These are phyloP conservation scores for Chloroceryle aenea DNA, from an alignment of 2,113 vertebrate species.

Conservation along the genomic window DNA sequence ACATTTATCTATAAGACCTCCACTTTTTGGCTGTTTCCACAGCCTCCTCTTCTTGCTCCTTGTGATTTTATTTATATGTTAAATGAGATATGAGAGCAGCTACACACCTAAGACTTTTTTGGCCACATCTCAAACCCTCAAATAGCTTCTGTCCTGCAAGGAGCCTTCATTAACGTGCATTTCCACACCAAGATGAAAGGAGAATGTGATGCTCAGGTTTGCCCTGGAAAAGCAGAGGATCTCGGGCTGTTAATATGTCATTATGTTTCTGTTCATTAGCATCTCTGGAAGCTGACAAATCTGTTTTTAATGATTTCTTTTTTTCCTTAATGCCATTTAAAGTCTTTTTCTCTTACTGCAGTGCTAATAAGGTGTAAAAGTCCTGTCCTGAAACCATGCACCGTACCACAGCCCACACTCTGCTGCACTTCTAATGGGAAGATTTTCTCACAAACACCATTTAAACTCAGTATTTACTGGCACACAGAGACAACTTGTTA, in stretches of 20 bases:
- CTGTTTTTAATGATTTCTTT: conserved; percentile 43
- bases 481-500: background rate
- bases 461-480: background rate
- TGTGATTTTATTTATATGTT: background rate
- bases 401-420: background rate
- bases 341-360: conserved; percentile 22
- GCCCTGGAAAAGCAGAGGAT: conserved; percentile 58
- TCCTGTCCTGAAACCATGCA: conserved; percentile 37
- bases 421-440: conserved; percentile 42
- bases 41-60: background rate
- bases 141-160: background rate
- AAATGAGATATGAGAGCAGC: conserved; percentile 36
- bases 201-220: conserved; percentile 20
- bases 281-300: conserved; percentile 66
- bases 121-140: background rate
- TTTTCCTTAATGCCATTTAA: conserved; percentile 18
- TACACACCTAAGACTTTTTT: background rate
- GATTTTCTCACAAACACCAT: conserved; percentile 43
- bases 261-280: conserved; percentile 71
- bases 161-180: conserved; percentile 1
- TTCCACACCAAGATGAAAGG: conserved; percentile 62
- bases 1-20: background rate
- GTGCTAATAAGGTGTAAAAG: conserved; percentile 52
- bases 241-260: conserved; percentile 65
- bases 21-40: background rate